phyloP scores from a whole-genome alignment of 2,113 vertebrate genomes.

The Phyllostomus discolor region DNA sequence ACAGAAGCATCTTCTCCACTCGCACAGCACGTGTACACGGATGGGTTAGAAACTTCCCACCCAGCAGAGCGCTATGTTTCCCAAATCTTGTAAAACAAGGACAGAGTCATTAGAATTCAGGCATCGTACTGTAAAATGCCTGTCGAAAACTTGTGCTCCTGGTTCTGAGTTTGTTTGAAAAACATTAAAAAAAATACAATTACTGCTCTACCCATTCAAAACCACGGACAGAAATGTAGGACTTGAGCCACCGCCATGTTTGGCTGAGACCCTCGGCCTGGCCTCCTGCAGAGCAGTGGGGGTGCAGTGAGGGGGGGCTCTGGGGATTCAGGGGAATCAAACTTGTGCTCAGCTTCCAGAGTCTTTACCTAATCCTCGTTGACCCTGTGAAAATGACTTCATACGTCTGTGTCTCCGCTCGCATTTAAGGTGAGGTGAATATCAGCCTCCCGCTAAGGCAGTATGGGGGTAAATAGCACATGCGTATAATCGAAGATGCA shows the following conservation, averaged over 20 bases:
- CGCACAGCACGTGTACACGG: neutral
- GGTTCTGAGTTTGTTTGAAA: neutral
- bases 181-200: neutral
- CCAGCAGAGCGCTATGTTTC: neutral
- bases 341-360: neutral
- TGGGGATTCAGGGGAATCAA: neutral
- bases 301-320: too few relatives aligned
- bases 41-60: slow-evolving; percentile 33
- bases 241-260: neutral
- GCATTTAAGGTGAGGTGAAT: slow-evolving; percentile 32
- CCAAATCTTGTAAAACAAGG: neutral
- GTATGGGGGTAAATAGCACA: neutral
- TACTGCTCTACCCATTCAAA: slow-evolving; percentile 22
- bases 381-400: slow-evolving; percentile 47
- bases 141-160: neutral
- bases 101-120: slow-evolving; percentile 23
- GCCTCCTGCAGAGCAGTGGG: neutral
- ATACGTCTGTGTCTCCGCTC: neutral
- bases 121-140: neutral
- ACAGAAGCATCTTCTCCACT: slow-evolving; percentile 38
- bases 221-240: neutral
- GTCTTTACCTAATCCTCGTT: slow-evolving; percentile 26
- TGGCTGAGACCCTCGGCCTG: neutral
- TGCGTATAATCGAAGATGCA: neutral
- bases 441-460: neutral